phyloP scores from a whole-genome alignment of 2,888 invertebrate species.

The Drosophila sordidula region DNA sequence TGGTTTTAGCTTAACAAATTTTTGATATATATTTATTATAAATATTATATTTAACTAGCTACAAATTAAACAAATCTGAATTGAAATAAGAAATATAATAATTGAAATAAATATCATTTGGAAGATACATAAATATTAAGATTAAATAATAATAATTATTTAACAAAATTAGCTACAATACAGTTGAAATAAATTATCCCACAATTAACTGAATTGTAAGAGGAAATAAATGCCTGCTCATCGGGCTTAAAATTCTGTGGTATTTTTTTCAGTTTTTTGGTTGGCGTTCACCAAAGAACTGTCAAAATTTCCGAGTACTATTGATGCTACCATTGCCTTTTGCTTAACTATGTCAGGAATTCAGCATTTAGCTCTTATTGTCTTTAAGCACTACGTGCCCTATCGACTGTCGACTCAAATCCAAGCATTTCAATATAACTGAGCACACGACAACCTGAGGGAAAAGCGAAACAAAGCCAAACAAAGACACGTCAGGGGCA shows the following conservation, averaged over 20 bases:
- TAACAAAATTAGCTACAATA: too few species aligned
- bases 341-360: constrained; percentile 26
- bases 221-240: background rate
- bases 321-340: constrained; percentile 8
- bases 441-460: constrained; percentile 32
- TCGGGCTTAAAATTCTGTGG: background rate
- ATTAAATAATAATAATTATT: too few species aligned
- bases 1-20: background rate
- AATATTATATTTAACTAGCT: background rate
- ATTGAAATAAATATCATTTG: too few species aligned
- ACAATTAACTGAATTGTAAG: too few species aligned
- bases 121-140: too few species aligned
- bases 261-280: background rate
- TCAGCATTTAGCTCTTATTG: constrained; percentile 31
- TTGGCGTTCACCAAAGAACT: background rate
- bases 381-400: constrained; percentile 22
- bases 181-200: background rate
- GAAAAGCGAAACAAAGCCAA: constrained; percentile 50
- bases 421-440: constrained; percentile 45
- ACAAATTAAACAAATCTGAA: too few species aligned
- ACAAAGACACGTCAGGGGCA: constrained; percentile 27
- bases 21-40: too few species aligned
- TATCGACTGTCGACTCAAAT: constrained; percentile 21
- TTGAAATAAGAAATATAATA: too few species aligned
- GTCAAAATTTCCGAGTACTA: constrained; percentile 5